Evolutionary conservation across 2,797 vertebrate species (phyloP).

Genomic region (Lutjanus campechanus): DNA sequence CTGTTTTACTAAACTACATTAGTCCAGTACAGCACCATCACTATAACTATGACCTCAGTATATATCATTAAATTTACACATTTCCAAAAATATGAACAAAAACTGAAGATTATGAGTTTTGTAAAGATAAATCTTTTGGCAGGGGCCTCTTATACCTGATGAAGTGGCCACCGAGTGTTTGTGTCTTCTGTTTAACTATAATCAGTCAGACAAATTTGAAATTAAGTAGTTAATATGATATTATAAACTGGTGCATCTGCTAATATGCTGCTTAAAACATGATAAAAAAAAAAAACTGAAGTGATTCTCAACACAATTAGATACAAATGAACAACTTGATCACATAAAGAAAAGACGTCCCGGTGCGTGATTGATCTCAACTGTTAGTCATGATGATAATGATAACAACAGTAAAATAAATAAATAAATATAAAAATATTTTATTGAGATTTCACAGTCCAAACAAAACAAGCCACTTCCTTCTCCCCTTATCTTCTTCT

Average conservation of each 20-base stretch:
- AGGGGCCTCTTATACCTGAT: too few species aligned
- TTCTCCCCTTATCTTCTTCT: not conserved
- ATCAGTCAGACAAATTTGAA: not conserved
- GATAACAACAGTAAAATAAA: constrained; percentile 8
- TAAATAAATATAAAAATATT: too few species aligned
- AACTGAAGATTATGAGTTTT: too few species aligned
- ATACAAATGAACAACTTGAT: constrained; percentile 6
- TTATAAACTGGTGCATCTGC: not conserved
- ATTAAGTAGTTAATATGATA: not conserved
- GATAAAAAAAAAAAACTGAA: constrained; percentile 12
- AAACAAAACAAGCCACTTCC: not conserved
- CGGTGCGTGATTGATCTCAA: constrained; percentile 4
- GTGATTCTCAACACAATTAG: not conserved
- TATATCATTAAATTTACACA: too few species aligned
- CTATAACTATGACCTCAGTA: too few species aligned
- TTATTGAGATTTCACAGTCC: too few species aligned
- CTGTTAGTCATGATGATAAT: constrained; percentile 12
- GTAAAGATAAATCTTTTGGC: too few species aligned
- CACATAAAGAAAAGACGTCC: not conserved
- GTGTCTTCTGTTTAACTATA: not conserved
- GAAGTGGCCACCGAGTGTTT: not conserved
- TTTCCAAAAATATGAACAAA: too few species aligned
- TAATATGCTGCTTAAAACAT: not conserved
- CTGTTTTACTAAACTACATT: too few species aligned
- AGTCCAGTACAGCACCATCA: too few species aligned